phyloP scores from a whole-genome alignment of 2,797 vertebrate species.

The Lacerta viridis region DNA sequence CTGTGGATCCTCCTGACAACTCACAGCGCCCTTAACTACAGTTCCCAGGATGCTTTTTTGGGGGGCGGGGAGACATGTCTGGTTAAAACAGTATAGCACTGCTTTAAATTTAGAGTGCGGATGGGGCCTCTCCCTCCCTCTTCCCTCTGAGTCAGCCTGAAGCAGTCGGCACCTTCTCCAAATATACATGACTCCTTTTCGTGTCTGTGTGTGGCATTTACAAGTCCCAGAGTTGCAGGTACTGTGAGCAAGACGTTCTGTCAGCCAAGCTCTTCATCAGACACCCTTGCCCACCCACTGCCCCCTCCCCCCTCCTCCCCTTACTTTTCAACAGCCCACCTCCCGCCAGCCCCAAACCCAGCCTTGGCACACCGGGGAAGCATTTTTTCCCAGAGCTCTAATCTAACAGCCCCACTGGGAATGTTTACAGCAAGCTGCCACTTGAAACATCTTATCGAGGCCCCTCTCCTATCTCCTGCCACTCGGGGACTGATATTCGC shows the following conservation, averaged over 20 bases:
- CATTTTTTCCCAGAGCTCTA: conserved; percentile 78
- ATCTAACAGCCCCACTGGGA: conserved; percentile 84
- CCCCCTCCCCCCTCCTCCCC: conserved; percentile 39
- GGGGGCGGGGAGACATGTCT: too few relatives aligned
- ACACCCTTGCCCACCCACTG: conserved; percentile 18
- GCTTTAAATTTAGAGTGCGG: too few relatives aligned
- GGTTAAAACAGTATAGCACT: too few relatives aligned
- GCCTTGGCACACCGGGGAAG: conserved; percentile 64
- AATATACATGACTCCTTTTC: too few relatives aligned
- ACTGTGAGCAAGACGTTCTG: not conserved
- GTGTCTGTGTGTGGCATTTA: not conserved
- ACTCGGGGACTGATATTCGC: conserved; percentile 63
- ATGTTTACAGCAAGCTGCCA: conserved; percentile 86
- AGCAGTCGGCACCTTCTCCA: not conserved
- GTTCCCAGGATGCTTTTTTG: too few relatives aligned
- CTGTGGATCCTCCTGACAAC: too few relatives aligned
- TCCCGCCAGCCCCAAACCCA: conserved; percentile 43
- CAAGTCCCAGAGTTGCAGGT: not conserved
- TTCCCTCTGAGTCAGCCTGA: not conserved
- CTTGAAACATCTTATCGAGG: conserved; percentile 80
- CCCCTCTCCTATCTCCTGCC: conserved; percentile 72
- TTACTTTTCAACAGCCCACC: conserved; percentile 67
- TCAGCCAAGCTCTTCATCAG: conserved; percentile 12
- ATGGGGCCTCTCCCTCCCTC: not conserved
- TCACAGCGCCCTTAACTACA: too few relatives aligned